Evolutionary conservation across 2,888 invertebrate species (phyloP), one percentile per base, ranked within the genome.

Genomic region (Steinernema hermaphroditum): DNA sequence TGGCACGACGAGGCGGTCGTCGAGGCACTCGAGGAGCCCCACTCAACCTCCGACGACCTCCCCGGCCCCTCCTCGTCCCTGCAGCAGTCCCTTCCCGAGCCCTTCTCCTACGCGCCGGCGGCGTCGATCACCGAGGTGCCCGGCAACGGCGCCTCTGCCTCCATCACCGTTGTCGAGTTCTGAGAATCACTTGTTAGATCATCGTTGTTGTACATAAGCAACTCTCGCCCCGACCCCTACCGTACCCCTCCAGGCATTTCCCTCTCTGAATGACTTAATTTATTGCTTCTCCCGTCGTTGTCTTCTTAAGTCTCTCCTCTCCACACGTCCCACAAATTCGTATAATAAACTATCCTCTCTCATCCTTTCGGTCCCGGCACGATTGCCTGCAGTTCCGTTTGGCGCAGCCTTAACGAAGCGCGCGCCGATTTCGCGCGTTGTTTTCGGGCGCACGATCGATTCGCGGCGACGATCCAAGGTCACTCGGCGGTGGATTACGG

Each of bases 381-480:
- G 50, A 19, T 22, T 22, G 9, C 6, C 50, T 50, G 22, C n/a
- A 19, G 2, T 2, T 14, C 2, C 46, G 46, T 19, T 2, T 46
- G n/a, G 16, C 46, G 16, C 14, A 16, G 46, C 16, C 19, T 16
- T 46, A 46, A 46, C 46, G 19, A 46, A 8, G 2, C 16, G 14
- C 19, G n/a, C 14, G 16, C 16, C 14, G 62, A 29, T 62, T 62
- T 62, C 62, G 29, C 62, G 32, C 54, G 54, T 54, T 27, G 22
- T 12, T 54, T 54, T 27, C 24, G 19, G 8, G 22, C 27, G 19
- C 4, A 14, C 54, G 22, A 54, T 54, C 54, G 54, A 54, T 54
- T 54, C 22, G 54, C 54, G 27, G 22, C 62, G 62, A 24, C 62
- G 62, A 62, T 29, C 27, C 62, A 62, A 62, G 62, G 62, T 62